These are phyloP conservation scores for Atherix ibis DNA, from an alignment of 2,888 invertebrate genomes.

Conservation along the genomic window DNA sequence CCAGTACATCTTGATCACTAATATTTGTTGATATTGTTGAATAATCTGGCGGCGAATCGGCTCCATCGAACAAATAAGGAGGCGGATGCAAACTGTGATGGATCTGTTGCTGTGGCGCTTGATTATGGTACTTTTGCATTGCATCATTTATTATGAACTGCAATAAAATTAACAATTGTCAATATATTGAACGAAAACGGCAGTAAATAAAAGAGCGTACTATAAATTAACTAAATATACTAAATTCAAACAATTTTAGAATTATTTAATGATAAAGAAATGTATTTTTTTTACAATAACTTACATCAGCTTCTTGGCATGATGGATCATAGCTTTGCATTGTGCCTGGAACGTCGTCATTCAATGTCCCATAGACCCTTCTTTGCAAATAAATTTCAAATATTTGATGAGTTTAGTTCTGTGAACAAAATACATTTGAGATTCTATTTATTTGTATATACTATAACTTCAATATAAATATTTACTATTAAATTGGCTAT, in stretches of 20 bases:
- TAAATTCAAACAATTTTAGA: no score
- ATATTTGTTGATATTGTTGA: slow-evolving; percentile 7
- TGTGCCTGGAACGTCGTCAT: slow-evolving; percentile 27
- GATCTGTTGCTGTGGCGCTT: slow-evolving; percentile 14
- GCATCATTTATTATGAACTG: slow-evolving; percentile 33
- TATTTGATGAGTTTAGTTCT: no score
- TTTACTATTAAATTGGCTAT: no score
- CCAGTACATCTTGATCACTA: slow-evolving; percentile 10
- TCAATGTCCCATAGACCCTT: slow-evolving; percentile 13
- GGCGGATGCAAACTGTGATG: slow-evolving; percentile 31
- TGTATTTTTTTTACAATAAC: no score
- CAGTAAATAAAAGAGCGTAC: slow-evolving; percentile 4
- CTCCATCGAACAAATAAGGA: slow-evolving; percentile 29
- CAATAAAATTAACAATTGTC: no score
- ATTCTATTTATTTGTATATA: no score
- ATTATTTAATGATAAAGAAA: neutral
- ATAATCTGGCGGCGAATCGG: slow-evolving; percentile 24
- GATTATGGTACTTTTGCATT: slow-evolving; percentile 11
- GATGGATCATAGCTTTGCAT: slow-evolving; percentile 51
- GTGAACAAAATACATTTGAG: slow-evolving; percentile 8
- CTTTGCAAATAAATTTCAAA: neutral
- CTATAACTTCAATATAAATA: no score
- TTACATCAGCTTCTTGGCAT: slow-evolving; percentile 50
- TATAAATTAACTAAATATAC: slow-evolving; percentile 1
- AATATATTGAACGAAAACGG: no score